Conservation (phyloP, 2,113 vertebrate species). For the Amphilophus citrinellus region DNA sequence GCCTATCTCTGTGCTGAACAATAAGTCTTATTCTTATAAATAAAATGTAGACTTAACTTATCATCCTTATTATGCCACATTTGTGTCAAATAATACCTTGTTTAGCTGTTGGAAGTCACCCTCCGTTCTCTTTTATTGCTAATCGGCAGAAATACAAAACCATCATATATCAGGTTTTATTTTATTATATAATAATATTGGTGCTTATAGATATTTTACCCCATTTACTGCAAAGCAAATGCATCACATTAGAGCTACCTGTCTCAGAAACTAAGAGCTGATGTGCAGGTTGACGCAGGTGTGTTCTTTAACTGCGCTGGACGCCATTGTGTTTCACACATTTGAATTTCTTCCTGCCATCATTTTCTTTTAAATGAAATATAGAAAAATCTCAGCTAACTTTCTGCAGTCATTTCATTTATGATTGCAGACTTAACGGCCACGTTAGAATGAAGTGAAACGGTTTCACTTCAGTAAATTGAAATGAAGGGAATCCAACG, state of each 20-base stretch:
- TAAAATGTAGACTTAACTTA: neutral
- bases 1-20: neutral
- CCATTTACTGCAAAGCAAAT: neutral
- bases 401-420: neutral
- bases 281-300: neutral
- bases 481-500: neutral
- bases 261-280: neutral
- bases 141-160: neutral
- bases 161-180: neutral
- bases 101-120: neutral
- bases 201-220: neutral
- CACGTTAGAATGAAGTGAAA: neutral
- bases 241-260: neutral
- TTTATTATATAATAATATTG: neutral
- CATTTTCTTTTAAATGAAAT: neutral
- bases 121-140: neutral
- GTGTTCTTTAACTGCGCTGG: fast-evolving
- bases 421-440: neutral
- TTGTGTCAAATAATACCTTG: neutral
- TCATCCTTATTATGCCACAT: neutral
- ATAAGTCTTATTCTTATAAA: neutral
- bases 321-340: neutral
- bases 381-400: neutral
- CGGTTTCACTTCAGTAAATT: no score
- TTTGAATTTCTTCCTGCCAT: neutral